These are phyloP conservation scores for Prionace glauca DNA, from an alignment of 2,797 vertebrate species.

Conservation along the genomic window DNA sequence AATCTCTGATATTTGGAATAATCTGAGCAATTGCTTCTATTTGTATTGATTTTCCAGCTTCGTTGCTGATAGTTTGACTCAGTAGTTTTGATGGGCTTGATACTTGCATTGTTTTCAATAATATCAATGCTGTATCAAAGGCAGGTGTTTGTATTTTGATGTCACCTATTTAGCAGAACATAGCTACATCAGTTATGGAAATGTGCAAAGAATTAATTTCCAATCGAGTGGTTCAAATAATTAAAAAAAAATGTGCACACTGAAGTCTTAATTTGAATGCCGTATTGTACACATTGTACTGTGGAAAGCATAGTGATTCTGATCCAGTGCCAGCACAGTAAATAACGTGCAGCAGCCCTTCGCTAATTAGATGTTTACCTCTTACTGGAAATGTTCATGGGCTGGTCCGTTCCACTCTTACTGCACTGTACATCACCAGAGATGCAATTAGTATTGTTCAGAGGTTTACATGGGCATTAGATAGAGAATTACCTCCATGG, in stretches of 20 bases:
- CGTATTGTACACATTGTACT: not conserved
- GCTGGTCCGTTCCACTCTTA: not conserved
- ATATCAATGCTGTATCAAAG: not conserved
- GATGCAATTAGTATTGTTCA: not conserved
- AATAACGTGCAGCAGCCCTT: constrained; percentile 7
- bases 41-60: not conserved
- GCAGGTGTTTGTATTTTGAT: not conserved
- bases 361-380: not conserved
- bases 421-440: not conserved
- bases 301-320: not conserved
- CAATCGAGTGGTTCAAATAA: not conserved
- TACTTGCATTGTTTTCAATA: not conserved
- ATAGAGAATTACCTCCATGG: not conserved
- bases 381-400: not conserved
- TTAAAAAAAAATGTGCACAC: not conserved
- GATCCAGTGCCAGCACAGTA: not conserved
- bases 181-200: not conserved
- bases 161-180: not conserved
- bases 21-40: not conserved
- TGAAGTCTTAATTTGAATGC: not conserved
- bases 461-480: not conserved
- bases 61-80: not conserved
- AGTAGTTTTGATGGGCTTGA: not conserved
- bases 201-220: not conserved
- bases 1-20: not conserved